A percentile compares a stretch with the other conserved stretches of the same genome.
Evolutionary conservation across 2,888 invertebrate species (phyloP).

Genomic region (Erebia aethiops): DNA sequence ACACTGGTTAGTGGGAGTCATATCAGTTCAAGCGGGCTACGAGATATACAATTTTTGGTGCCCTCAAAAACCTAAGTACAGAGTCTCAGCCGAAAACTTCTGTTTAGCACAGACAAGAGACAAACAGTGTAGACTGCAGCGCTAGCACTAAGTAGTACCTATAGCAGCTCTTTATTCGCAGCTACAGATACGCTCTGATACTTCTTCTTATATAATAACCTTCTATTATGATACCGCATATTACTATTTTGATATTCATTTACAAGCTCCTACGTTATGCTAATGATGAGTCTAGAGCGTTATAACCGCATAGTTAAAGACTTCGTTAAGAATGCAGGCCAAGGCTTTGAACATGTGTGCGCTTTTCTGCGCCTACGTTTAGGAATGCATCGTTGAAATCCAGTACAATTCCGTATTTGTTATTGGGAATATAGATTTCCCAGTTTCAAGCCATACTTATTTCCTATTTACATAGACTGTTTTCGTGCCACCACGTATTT

Average conservation of each 20-base stretch:
- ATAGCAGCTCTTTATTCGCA: not conserved
- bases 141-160: not conserved
- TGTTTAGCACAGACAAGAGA: too few species aligned
- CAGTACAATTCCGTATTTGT: conserved; percentile 19
- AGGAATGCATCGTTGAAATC: conserved; percentile 24
- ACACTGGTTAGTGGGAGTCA: too few species aligned
- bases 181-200: not conserved
- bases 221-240: not conserved
- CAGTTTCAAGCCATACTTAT: not conserved
- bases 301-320: conserved; percentile 36
- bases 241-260: not conserved
- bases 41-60: too few species aligned
- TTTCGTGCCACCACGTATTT: not conserved
- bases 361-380: conserved; percentile 34
- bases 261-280: not conserved
- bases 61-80: too few species aligned
- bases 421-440: not conserved
- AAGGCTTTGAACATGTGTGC: conserved; percentile 66
- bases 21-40: too few species aligned
- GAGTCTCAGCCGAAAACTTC: too few species aligned
- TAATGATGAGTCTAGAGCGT: conserved; percentile 12
- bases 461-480: not conserved
- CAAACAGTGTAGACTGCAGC: not conserved
- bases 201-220: not conserved
- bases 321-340: conserved; percentile 70